phyloP scores from a whole-genome alignment of 2,797 vertebrate species.

The Enteromius unitaeniatus region DNA sequence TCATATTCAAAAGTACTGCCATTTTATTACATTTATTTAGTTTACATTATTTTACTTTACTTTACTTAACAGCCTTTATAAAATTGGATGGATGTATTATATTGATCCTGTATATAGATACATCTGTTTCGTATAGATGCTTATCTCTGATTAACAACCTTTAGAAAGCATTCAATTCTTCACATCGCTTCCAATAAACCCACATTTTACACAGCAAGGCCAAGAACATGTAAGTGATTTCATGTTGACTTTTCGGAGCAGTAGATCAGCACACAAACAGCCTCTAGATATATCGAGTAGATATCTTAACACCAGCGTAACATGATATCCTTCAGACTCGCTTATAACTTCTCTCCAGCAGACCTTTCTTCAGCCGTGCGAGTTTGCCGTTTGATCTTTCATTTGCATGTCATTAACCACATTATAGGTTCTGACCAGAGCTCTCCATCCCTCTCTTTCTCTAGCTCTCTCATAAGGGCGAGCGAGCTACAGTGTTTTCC shows the following conservation, averaged over 20 bases:
- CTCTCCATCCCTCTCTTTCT: conserved; percentile 19
- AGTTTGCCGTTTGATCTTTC: conserved; percentile 76
- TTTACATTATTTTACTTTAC: too few species aligned
- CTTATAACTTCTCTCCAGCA: neutral
- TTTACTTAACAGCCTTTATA: too few species aligned
- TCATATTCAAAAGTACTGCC: too few species aligned
- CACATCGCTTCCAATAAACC: neutral
- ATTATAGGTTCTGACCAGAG: conserved; percentile 74
- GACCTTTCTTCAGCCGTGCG: conserved; percentile 49
- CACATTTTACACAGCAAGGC: neutral
- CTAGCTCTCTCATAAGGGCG: neutral
- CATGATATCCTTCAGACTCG: neutral
- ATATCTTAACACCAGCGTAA: neutral
- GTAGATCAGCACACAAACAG: neutral
- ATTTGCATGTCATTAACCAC: conserved; percentile 75
- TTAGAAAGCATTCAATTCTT: neutral
- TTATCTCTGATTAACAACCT: neutral
- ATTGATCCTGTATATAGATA: neutral
- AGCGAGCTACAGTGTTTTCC: conserved; percentile 40
- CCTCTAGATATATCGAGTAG: neutral
- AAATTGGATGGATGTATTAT: too few species aligned
- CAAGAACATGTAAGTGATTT: neutral
- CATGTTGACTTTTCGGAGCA: neutral
- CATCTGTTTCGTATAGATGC: neutral
- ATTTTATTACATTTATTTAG: too few species aligned